Conservation (phyloP, 1,140 invertebrate genomes). For the Aporrectodea caliginosa region DNA sequence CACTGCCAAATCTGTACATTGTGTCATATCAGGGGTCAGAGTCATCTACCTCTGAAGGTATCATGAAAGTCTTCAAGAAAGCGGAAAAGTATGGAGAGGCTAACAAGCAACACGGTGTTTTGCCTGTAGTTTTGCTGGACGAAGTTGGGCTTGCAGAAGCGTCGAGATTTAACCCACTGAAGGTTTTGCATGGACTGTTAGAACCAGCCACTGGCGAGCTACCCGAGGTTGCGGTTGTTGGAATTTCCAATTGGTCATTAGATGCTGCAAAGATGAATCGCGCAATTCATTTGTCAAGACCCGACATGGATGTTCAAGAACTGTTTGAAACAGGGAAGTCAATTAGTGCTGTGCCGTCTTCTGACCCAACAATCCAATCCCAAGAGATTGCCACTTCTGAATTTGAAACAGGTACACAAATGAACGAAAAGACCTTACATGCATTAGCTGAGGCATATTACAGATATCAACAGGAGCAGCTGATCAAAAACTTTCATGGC, state of each 20-base stretch:
- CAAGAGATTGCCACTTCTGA: too few species aligned
- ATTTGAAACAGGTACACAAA: conserved; percentile 8
- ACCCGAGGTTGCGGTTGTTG: conserved; percentile 37
- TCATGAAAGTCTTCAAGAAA: conserved; percentile 38
- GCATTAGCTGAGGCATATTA: conserved; percentile 37
- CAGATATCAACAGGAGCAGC: conserved; percentile 34
- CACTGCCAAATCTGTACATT: conserved; percentile 34
- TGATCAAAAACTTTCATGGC: conserved; percentile 42
- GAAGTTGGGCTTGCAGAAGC: conserved; percentile 50
- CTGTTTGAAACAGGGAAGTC: conserved; percentile 36
- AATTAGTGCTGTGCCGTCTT: conserved; percentile 17
- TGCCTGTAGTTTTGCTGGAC: conserved; percentile 47
- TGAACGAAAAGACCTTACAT: conserved; percentile 27
- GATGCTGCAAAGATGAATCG: conserved; percentile 43
- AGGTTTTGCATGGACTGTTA: conserved; percentile 38
- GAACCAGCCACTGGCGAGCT: conserved; percentile 32
- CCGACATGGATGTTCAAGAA: conserved; percentile 38
- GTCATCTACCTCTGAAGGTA: conserved; percentile 39
- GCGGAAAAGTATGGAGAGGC: conserved; percentile 34
- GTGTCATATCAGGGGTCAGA: conserved; percentile 39
- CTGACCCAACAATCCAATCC: background rate
- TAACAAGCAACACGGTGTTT: conserved; percentile 30
- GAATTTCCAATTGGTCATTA: conserved; percentile 41
- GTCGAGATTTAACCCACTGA: conserved; percentile 47
- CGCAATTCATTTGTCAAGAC: conserved; percentile 38